Conservation (phyloP, 2,797 vertebrate species). For the Zenarchopterus dispar region DNA sequence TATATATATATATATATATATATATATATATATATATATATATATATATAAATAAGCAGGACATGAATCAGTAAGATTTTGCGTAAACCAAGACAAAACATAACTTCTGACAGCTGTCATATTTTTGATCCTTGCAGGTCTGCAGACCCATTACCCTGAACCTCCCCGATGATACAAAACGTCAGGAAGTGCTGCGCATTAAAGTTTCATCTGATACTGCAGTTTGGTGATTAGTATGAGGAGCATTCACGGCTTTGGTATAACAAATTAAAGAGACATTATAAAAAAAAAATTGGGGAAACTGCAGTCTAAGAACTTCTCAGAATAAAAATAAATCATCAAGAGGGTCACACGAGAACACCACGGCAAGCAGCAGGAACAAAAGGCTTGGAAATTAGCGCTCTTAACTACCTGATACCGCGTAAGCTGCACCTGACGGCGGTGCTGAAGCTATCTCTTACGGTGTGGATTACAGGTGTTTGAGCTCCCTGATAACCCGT, state of each 20-base stretch:
- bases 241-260: neutral
- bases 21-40: too few relatives aligned
- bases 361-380: neutral
- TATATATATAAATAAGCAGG: too few relatives aligned
- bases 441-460: neutral
- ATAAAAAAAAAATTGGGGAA: neutral
- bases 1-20: too few relatives aligned
- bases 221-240: slow-evolving; percentile 2
- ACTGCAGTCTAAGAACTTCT: neutral
- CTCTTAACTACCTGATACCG: neutral
- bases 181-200: slow-evolving; percentile 7
- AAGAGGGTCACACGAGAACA: neutral
- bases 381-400: neutral
- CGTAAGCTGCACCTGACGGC: neutral
- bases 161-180: neutral
- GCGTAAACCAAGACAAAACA: too few relatives aligned
- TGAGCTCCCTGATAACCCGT: slow-evolving; percentile 10
- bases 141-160: slow-evolving; percentile 4
- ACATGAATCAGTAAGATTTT: neutral
- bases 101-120: slow-evolving; percentile 2
- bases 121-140: neutral
- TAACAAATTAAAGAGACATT: slow-evolving; percentile 13
- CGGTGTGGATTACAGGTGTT: slow-evolving; percentile 10
- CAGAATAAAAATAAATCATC: neutral
- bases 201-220: slow-evolving; percentile 35